phyloP scores from a whole-genome alignment of 2,888 invertebrate genomes.

The Physocephala rufipes region DNA sequence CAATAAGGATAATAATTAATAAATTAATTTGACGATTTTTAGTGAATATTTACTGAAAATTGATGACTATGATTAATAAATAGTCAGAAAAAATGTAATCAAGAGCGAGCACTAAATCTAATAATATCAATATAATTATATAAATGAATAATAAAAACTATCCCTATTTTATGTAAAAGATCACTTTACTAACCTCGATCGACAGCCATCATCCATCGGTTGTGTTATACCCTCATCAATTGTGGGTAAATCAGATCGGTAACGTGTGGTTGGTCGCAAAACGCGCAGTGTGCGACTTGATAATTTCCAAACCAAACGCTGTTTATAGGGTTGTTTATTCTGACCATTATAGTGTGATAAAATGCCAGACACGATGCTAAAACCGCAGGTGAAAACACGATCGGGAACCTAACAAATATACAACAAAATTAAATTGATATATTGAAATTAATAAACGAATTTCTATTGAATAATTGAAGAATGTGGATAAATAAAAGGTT shows the following conservation, averaged over 20 bases:
- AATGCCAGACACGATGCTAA: slow-evolving; percentile 72
- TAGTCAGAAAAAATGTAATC: no score
- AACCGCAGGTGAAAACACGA: slow-evolving; percentile 72
- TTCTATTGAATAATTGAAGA: no score
- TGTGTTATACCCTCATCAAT: slow-evolving; percentile 74
- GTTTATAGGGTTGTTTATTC: slow-evolving; percentile 74
- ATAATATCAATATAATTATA: no score
- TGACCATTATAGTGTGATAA: slow-evolving; percentile 78
- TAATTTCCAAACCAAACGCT: slow-evolving; percentile 80
- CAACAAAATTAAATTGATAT: slow-evolving; percentile 13
- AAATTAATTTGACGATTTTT: slow-evolving; percentile 21
- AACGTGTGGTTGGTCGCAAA: slow-evolving; percentile 78
- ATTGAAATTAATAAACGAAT: neutral
- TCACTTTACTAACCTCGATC: slow-evolving; percentile 58
- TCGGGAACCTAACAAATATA: slow-evolving; percentile 73
- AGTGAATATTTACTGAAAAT: neutral
- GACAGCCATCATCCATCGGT: slow-evolving; percentile 62
- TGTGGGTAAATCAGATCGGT: slow-evolving; percentile 77
- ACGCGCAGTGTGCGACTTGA: slow-evolving; percentile 77
- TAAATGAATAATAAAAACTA: no score
- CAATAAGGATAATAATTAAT: no score
- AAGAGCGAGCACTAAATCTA: no score
- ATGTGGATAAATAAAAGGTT: no score
- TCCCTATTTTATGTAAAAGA: no score
- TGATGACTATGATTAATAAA: no score